Evolutionary conservation across 1,140 invertebrate genomes (phyloP), one percentile per base, ranked within the genome.

Genomic region (Aphidius gifuensis): DNA sequence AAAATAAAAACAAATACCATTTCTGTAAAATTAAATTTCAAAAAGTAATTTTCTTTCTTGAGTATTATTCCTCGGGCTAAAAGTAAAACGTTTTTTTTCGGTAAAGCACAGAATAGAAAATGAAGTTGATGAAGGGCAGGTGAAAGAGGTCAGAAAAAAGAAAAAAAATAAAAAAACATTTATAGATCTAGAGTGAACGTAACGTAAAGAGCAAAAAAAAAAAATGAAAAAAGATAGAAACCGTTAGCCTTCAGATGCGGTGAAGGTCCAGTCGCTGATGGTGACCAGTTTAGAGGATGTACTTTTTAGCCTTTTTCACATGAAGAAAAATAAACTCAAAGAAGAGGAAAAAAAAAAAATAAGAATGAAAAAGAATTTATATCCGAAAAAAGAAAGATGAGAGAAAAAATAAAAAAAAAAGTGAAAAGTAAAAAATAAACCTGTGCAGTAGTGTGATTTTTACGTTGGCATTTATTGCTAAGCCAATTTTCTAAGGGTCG

Each of bases 21-120:
- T 16, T 42, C 5, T 40, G 53, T 55, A 55, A 55, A 55, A 55
- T 55, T 40, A 40, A 55, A 43, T 55, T 55, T 55, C 53, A 40
- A 55, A 40, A 55, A 55, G 53, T 55, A 55, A 55, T 55, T 55
- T 55, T 55, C 53, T 55, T 55, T 55, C 39, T 55, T 40, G 53
- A 55, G 53, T 55, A 42, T 9, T 55, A 38, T 55, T 40, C 39
- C 53, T 11, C 53, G 39, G 53, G 53, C 53, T n/a, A 16, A 55
- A 16, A 55, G 39, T 43, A 40, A 55, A 55, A 40, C 53, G 53
- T 55, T 55, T 55, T 16, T 16, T 40, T 16, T 16, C 16, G 23
- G 23, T 32, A 32, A 32, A 32, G 0, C 4, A 32, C 23, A 32
- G 23, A 32, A 32, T 32, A 32, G 23, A 32, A 32, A 32, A 32